Conservation (phyloP, 2,888 invertebrate species). For the Incurvaria masculella region DNA sequence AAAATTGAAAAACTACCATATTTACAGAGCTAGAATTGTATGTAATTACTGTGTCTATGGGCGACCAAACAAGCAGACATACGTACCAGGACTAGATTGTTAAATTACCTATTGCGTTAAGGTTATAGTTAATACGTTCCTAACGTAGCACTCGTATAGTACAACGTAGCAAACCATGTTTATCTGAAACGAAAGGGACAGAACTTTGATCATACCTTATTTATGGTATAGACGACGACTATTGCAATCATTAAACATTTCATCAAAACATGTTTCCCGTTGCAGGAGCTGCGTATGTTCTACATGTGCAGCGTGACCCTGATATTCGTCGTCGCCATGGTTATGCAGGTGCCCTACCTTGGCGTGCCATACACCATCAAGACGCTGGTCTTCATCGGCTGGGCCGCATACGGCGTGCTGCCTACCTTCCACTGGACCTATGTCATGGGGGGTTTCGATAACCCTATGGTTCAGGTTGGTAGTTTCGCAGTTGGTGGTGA, state of each 20-base stretch:
- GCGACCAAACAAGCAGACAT: too few species aligned
- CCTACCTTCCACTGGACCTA: conserved; percentile 91
- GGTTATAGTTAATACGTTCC: too few species aligned
- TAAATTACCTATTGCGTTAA: too few species aligned
- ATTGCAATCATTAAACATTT: neutral
- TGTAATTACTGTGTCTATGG: too few species aligned
- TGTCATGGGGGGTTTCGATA: conserved; percentile 83
- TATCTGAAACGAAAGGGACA: too few species aligned
- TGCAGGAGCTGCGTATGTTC: conserved; percentile 72
- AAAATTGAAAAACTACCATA: too few species aligned
- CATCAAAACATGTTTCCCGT: conserved; percentile 15
- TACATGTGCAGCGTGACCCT: conserved; percentile 79
- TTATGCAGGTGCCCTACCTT: conserved; percentile 72
- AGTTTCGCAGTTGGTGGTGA: neutral
- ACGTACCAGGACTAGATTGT: too few species aligned
- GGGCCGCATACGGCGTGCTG: conserved; percentile 88
- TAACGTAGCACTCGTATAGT: too few species aligned
- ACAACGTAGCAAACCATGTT: too few species aligned
- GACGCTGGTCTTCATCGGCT: conserved; percentile 76
- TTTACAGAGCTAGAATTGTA: too few species aligned
- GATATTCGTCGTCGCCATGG: conserved; percentile 78
- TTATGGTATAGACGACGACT: neutral
- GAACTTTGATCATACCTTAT: too few species aligned
- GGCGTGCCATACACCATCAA: conserved; percentile 69
- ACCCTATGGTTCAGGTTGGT: conserved; percentile 77